phyloP scores from a whole-genome alignment of 2,888 invertebrate genomes.

The Brenthis ino region DNA sequence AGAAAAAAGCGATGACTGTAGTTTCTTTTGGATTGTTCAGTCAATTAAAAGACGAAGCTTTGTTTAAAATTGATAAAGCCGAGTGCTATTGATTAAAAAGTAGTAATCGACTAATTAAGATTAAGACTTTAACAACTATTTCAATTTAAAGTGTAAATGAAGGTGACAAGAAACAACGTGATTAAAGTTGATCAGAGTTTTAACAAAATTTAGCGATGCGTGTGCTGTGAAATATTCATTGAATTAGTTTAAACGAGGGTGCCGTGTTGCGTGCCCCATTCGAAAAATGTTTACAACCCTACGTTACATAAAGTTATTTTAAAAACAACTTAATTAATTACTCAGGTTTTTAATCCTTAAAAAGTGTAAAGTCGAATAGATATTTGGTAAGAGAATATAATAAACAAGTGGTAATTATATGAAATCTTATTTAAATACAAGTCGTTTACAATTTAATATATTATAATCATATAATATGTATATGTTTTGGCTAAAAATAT shows the following conservation, averaged over 20 bases:
- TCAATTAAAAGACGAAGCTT: not conserved
- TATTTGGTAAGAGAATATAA: no score
- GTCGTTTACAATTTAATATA: no score
- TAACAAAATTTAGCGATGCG: conserved; percentile 26
- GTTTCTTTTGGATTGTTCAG: not conserved
- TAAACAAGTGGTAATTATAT: no score
- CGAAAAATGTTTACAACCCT: conserved; percentile 3
- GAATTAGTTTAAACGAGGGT: conserved; percentile 20
- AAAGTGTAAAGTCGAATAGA: no score
- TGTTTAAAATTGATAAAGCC: not conserved
- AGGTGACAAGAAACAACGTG: conserved; percentile 16
- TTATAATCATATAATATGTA: no score
- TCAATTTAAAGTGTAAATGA: conserved; percentile 22
- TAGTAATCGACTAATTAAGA: conserved; percentile 1
- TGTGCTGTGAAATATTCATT: conserved; percentile 27
- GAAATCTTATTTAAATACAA: no score
- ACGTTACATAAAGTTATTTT: not conserved
- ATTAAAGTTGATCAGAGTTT: conserved; percentile 28
- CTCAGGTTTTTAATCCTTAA: no score
- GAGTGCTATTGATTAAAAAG: not conserved
- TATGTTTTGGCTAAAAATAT: no score
- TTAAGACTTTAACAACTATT: conserved; percentile 19
- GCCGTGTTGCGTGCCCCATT: conserved; percentile 7
- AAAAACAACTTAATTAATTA: no score
- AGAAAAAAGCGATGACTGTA: not conserved